phyloP scores from a whole-genome alignment of 2,113 vertebrate genomes.

The Ardeotis arabs region DNA sequence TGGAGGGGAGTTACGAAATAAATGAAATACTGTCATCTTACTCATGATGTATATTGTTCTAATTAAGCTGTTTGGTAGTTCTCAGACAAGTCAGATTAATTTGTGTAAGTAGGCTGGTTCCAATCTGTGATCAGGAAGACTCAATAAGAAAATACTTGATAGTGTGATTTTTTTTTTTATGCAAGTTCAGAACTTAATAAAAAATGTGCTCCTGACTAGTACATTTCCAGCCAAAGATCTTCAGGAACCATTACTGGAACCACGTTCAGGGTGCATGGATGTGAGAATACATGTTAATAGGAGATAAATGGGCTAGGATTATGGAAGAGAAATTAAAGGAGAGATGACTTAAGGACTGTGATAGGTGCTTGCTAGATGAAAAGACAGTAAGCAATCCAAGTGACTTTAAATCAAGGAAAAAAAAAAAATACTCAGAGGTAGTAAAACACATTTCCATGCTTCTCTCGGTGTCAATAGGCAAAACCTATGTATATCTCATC shows the following conservation, averaged over 20 bases:
- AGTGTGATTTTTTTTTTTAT: not conserved
- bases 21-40: not conserved
- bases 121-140: not conserved
- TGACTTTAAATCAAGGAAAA: not conserved
- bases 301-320: not conserved
- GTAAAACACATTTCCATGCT: not conserved
- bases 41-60: not conserved
- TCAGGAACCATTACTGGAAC: not conserved
- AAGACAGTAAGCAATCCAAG: not conserved
- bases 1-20: not conserved
- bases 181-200: not conserved
- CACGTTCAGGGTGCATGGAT: not conserved
- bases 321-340: not conserved
- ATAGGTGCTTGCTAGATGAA: not conserved
- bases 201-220: not conserved
- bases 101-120: not conserved
- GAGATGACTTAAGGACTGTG: not conserved
- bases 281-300: not conserved
- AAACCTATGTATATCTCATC: not conserved
- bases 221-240: not conserved
- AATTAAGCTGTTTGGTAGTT: slow-evolving; percentile 14
- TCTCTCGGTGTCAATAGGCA: not conserved
- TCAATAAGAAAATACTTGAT: not conserved
- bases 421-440: no score
- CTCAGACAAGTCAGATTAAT: not conserved